phyloP scores from a whole-genome alignment of 2,888 invertebrate species.

The Agelastica alni region DNA sequence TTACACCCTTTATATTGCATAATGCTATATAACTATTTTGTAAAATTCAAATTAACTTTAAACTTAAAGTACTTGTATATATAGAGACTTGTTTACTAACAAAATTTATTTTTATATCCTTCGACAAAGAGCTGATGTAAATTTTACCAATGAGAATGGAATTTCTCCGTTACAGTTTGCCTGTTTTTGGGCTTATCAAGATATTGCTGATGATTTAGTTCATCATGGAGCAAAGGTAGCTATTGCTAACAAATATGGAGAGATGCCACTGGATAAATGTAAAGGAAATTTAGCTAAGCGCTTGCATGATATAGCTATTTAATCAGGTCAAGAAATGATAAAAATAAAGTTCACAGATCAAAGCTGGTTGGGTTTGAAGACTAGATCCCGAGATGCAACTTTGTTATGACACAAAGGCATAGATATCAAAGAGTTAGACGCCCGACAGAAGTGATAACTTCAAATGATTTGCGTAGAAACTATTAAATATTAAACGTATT shows the following conservation, averaged over 20 bases:
- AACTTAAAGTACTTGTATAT: too few species aligned
- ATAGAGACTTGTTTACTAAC: too few species aligned
- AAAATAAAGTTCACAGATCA: conserved; percentile 97
- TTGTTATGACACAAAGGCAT: conserved; percentile 96
- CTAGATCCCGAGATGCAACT: conserved; percentile 92
- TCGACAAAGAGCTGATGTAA: conserved; percentile 90
- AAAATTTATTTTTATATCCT: conserved; percentile 83
- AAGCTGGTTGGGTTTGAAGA: conserved; percentile 94
- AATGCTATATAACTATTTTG: too few species aligned
- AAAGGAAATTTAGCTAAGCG: conserved; percentile 82
- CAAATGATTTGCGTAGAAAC: too few species aligned
- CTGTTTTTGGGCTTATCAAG: conserved; percentile 96
- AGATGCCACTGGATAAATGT: conserved; percentile 93
- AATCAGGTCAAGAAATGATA: conserved; percentile 91
- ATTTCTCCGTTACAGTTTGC: conserved; percentile 98
- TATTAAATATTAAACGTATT: too few species aligned
- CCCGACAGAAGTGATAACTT: too few species aligned
- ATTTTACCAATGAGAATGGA: conserved; percentile 98
- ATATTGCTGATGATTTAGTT: conserved; percentile 92
- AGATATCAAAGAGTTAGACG: conserved; percentile 87
- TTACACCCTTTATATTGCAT: too few species aligned
- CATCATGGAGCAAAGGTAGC: conserved; percentile 89
- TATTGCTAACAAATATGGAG: conserved; percentile 94
- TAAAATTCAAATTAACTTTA: too few species aligned
- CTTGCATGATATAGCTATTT: conserved; percentile 78